Base-by-base conservation (phyloP, 2,888 invertebrate genomes). In the Cepaea hortensis region DNA sequence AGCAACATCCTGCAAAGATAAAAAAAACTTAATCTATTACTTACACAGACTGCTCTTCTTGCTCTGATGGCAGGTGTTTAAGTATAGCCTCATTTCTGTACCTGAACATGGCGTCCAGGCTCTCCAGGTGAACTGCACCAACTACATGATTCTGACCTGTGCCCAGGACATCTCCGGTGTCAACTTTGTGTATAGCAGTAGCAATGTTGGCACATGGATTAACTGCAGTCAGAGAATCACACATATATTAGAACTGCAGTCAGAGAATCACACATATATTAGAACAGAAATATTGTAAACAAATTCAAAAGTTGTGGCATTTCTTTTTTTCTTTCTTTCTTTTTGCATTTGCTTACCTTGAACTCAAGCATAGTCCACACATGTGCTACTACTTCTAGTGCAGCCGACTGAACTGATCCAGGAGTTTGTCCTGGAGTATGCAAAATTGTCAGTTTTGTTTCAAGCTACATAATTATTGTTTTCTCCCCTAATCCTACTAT, bases 131-230 rank as follows among this genome's bases (percentile, higher is more conserved):
- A 61, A 82, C 86, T 11, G 90, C 87, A 7, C 92, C 90, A 50
- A 94, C 87, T 11, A 93, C 88, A 85, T 93, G 91, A 55, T 91
- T 91, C 77, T 88, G 87, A 48, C 94, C 94, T 15, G 90, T 90
- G 6, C 93, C 93, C 50, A 94, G 90, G 35, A 93, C 92, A 68
- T 93, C 93, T 15, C 92, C 92, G 50, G 85, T 84, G 72, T 93
- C 93, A n/a, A 91, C 90, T 77, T 92, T 91, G 88, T 91, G 91
- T 82, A 90, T 89, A 11, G 92, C 89, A 61, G 85, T 73, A 73
- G 68, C 81, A 65, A 73, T 76, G 72, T 86, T 87, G 76, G 85
- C 76, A n/a, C 83, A 82, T 3, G 82, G 3, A 81, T 85, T 87
- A 73, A 84, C 89, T 89, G 77, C 9, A 13, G 55, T 55, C 55